Base-by-base conservation (phyloP, 2,113 vertebrate species). In the Garra rufa region DNA sequence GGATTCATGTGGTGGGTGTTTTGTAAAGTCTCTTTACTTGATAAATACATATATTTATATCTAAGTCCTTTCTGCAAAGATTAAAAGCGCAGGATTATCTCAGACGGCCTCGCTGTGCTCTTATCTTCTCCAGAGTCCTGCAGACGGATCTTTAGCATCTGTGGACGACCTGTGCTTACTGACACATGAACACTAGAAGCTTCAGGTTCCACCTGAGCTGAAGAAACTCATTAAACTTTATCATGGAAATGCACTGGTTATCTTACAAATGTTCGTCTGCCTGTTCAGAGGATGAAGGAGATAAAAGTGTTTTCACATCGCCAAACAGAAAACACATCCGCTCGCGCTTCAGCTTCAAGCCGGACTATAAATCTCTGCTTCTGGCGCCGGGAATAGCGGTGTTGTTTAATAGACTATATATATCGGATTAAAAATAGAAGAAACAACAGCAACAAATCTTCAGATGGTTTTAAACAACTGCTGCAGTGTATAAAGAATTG, bases 211-310 rank as follows among this genome's bases (percentile, higher is more conserved):
- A 57, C 21, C 52, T 57, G 52, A 57, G 52, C 67, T 70, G 34
- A 70, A 70, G n/a, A 70, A 69, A 70, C 67, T 70, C 67, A 70
- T 70, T 70, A 70, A 41, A 70, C 34, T 69, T 69, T 69, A 69
- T 69, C 65, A 1, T 41, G 34, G 34, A 69, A 69, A 41, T 0
- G 4, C 34, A 6, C 67, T 6, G 67, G 67, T 70, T 70, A 70
- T 70, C 67, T 70, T 41, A 41, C 67, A 41, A 70, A 70, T 11
- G 67, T n/a, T 41, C 34, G 17, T n/a, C 34, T 21, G 34, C 67
- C 34, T n/a, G 34, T 41, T 70, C 19, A 41, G 67, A 70, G 67
- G 38, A 70, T n/a, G 34, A 41, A 69, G 17, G 34, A 69, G 65
- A 69, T 69, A 69, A 69, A 69, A n/a, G 34, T 41, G 67, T 41